Conservation (phyloP, 2,113 vertebrate species). For the Riparia riparia region DNA sequence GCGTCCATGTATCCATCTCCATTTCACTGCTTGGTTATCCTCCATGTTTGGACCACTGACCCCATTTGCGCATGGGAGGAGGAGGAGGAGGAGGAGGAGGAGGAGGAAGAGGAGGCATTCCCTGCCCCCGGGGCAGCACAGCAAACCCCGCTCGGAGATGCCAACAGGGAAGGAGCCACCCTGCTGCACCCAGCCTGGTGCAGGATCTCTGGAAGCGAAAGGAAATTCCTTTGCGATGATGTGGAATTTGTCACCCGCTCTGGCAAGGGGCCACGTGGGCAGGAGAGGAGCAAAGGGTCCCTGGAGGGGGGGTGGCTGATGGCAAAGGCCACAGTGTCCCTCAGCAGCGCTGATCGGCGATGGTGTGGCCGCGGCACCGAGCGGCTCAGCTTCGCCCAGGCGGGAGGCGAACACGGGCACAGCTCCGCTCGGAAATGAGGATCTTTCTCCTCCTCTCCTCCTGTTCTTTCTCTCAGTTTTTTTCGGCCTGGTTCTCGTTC, state of each 20-base stretch:
- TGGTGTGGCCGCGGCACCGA: not conserved
- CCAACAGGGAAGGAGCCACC: accelerated
- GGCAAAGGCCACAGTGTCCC: not conserved
- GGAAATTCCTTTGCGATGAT: constrained; percentile 19
- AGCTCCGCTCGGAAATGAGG: not conserved
- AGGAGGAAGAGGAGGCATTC: not conserved
- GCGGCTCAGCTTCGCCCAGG: not conserved
- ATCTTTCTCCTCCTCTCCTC: not conserved
- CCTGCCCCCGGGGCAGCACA: not conserved
- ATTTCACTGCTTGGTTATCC: accelerated
- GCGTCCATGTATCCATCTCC: not conserved
- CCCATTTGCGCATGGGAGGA: not conserved
- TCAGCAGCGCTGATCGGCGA: not conserved
- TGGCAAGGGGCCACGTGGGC: not conserved
- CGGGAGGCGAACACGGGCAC: not conserved
- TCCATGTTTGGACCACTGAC: accelerated
- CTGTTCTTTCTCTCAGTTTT: not conserved
- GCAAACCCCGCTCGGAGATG: not conserved
- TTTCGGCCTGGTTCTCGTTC: not conserved
- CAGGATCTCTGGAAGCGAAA: not conserved
- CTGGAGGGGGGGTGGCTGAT: not conserved
- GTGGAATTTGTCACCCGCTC: not conserved
- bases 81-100: not conserved
- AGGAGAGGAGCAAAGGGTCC: not conserved
- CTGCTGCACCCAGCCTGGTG: not conserved